phyloP scores from a whole-genome alignment of 2,888 invertebrate genomes.

The Drosophila gaucha region DNA sequence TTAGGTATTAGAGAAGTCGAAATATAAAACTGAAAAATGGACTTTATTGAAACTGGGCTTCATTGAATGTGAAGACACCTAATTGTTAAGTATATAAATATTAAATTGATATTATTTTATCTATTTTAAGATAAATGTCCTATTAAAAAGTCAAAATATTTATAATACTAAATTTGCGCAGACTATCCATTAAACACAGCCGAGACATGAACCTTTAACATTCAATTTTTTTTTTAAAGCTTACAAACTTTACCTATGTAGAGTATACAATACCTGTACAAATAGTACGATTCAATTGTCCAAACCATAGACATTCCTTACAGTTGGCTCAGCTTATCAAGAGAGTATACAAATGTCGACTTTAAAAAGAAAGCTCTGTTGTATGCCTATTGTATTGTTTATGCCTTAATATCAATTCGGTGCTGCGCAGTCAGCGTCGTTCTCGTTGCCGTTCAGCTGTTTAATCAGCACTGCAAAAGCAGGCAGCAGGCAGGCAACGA shows the following conservation, averaged over 20 bases:
- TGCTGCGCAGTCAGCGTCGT: slow-evolving; percentile 24
- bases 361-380: not conserved
- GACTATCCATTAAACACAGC: no score
- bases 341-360: slow-evolving; percentile 10
- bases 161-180: not conserved
- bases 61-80: not conserved
- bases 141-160: not conserved
- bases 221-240: no score
- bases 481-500: slow-evolving; percentile 12
- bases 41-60: not conserved
- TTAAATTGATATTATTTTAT: no score
- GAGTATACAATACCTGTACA: no score
- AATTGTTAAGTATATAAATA: not conserved
- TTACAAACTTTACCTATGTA: no score
- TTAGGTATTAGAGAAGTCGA: not conserved
- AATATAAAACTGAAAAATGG: no score
- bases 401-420: slow-evolving; percentile 38
- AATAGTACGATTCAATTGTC: no score
- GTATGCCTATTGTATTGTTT: slow-evolving; percentile 47
- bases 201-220: no score
- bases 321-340: not conserved
- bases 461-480: slow-evolving; percentile 54
- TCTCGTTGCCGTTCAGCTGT: slow-evolving; percentile 46
- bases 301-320: not conserved
- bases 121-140: not conserved